These are phyloP conservation scores for Xyrauchen texanus DNA, from an alignment of 2,113 vertebrate genomes.

Conservation along the genomic window DNA sequence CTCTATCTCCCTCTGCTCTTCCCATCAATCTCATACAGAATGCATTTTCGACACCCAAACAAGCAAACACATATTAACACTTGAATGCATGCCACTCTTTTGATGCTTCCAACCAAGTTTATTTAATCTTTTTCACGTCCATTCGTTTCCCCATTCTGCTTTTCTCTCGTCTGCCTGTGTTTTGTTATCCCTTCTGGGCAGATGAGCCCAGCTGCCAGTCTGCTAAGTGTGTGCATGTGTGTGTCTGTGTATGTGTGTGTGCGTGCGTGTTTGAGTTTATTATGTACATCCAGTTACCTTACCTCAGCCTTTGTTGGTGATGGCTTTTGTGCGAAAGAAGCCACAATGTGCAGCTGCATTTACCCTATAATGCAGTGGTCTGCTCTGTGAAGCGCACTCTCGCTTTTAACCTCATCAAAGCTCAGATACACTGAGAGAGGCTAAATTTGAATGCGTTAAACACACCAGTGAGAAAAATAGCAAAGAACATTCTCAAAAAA, in stretches of 20 bases:
- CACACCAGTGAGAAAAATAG: background rate
- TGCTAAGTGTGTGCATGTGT: conserved; percentile 19
- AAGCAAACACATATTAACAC: background rate
- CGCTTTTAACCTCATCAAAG: conserved; percentile 27
- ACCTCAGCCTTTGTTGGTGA: conserved; percentile 11
- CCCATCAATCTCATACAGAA: background rate
- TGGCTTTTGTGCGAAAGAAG: conserved; percentile 21
- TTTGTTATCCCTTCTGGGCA: conserved; percentile 27
- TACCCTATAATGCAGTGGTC: conserved; percentile 23
- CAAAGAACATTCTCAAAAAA: conserved; percentile 6
- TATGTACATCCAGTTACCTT: conserved; percentile 13
- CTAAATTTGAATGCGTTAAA: conserved; percentile 32
- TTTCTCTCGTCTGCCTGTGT: conserved; percentile 10
- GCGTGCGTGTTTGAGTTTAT: background rate
- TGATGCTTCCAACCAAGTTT: background rate
- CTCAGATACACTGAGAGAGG: conserved; percentile 6
- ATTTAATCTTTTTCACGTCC: background rate
- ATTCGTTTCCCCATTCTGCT: background rate
- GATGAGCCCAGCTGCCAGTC: conserved; percentile 41
- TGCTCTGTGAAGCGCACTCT: conserved; percentile 19
- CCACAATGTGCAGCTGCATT: conserved; percentile 12
- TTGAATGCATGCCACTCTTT: background rate
- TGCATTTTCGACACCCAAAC: background rate
- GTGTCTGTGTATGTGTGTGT: conserved; percentile 2
- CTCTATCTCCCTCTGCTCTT: background rate